Percentiles rank a stretch among this genome's conserved stretches.
phyloP scores from a whole-genome alignment of 2,888 invertebrate species.

The Drosophila siamana region DNA sequence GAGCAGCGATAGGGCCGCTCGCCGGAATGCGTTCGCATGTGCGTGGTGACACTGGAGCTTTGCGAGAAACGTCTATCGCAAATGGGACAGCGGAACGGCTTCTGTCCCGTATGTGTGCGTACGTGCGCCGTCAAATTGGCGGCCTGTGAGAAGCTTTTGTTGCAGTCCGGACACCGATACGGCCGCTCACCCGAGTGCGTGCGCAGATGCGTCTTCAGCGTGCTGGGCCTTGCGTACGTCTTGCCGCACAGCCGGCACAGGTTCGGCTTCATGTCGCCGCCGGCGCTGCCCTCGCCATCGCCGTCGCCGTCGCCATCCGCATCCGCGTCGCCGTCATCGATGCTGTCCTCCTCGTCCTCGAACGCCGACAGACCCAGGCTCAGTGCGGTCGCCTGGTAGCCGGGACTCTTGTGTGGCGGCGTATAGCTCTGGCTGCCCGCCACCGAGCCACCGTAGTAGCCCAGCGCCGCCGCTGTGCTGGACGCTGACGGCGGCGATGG shows the following conservation, averaged over 20 bases:
- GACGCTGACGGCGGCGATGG: constrained; percentile 75
- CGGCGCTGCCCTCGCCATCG: constrained; percentile 85
- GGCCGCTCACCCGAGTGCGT: constrained; percentile 97
- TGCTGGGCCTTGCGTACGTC: constrained; percentile 98
- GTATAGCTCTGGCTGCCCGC: constrained; percentile 79
- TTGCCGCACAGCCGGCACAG: constrained; percentile 98
- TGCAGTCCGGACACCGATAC: constrained; percentile 93
- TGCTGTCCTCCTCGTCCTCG: constrained; percentile 90
- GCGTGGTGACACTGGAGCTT: constrained; percentile 97
- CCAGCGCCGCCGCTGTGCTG: constrained; percentile 73
- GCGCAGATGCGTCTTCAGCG: constrained; percentile 97
- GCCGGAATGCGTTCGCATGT: constrained; percentile 99
- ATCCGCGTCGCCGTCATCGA: constrained; percentile 87
- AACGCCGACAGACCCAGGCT: constrained; percentile 76
- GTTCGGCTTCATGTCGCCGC: constrained; percentile 91
- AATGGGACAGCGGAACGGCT: constrained; percentile 98
- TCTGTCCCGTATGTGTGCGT: constrained; percentile 95
- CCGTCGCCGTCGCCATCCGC: constrained; percentile 86
- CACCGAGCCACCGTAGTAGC: constrained; percentile 83
- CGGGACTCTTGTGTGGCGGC: constrained; percentile 84
- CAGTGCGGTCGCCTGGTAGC: constrained; percentile 72
- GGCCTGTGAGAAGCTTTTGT: constrained; percentile 98
- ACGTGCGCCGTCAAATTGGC: constrained; percentile 99
- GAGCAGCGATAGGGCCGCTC: constrained; percentile 98
- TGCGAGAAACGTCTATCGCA: constrained; percentile 99